Evolutionary conservation across 2,113 vertebrate species (phyloP).

Genomic region (Sebastes fasciatus): DNA sequence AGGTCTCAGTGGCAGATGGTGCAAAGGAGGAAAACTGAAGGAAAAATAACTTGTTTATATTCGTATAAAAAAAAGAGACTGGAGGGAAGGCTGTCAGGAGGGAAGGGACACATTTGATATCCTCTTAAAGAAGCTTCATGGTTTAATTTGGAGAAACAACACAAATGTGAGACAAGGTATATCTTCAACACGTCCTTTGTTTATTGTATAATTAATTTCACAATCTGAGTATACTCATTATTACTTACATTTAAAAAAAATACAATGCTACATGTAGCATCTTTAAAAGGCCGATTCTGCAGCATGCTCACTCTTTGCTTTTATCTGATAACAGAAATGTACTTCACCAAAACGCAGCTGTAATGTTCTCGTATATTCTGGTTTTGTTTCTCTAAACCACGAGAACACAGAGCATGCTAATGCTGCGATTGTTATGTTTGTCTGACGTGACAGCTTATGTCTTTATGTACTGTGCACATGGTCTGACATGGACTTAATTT

Average conservation of each 20-base stretch:
- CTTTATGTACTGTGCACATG: not conserved
- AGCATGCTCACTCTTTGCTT: not conserved
- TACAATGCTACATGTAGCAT: not conserved
- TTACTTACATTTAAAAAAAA: not conserved
- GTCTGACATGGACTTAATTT: not conserved
- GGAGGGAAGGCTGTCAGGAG: not conserved
- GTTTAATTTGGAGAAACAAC: not conserved
- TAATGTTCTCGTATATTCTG: not conserved
- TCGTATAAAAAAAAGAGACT: conserved; percentile 26
- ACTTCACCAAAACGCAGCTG: too few relatives aligned
- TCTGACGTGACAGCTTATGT: not conserved
- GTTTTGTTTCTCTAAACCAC: conserved; percentile 1
- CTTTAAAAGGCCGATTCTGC: not conserved
- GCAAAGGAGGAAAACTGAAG: conserved; percentile 4
- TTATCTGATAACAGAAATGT: conserved; percentile 1
- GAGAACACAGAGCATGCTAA: conserved; percentile 3
- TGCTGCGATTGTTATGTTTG: not conserved
- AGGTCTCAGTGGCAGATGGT: conserved; percentile 51
- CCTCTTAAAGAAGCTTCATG: not conserved
- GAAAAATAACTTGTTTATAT: conserved; percentile 38
- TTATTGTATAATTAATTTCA: not conserved
- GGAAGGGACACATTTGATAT: not conserved
- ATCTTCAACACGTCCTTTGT: not conserved
- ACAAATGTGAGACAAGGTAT: not conserved
- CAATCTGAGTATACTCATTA: not conserved